Percentiles rank a stretch among this genome's conserved stretches.
Conservation (phyloP, 1,140 invertebrate genomes). For the Pteromalus puparum region DNA sequence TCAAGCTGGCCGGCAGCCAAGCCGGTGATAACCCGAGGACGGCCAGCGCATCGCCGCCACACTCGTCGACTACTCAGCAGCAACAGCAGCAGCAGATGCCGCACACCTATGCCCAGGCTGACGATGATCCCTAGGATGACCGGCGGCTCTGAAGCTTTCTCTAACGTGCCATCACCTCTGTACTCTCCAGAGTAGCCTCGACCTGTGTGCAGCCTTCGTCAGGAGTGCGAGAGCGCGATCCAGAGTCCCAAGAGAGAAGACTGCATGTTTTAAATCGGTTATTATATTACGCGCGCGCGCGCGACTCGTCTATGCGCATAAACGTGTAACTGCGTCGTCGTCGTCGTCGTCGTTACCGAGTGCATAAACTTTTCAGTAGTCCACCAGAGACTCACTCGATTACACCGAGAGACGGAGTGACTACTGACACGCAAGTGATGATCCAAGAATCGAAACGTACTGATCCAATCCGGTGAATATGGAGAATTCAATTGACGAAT, state of each 20-base stretch:
- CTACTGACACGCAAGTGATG: conserved; percentile 4
- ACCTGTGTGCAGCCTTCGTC: neutral
- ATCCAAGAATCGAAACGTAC: conserved; percentile 39
- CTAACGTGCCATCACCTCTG: neutral
- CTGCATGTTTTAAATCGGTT: conserved; percentile 44
- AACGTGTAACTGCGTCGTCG: neutral
- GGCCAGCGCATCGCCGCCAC: neutral
- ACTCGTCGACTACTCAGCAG: neutral
- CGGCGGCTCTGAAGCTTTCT: neutral
- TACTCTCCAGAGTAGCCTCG: neutral
- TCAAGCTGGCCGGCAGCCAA: neutral
- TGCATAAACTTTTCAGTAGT: neutral
- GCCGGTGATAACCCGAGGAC: neutral
- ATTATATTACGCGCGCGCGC: neutral
- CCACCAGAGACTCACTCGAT: neutral
- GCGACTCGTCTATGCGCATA: neutral
- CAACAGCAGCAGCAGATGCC: neutral
- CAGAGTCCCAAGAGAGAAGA: conserved; percentile 43
- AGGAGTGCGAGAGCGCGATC: neutral
- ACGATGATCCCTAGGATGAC: conserved; percentile 30
- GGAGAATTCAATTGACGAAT: conserved; percentile 23
- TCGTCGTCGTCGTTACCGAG: neutral
- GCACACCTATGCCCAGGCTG: conserved; percentile 28
- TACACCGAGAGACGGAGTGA: neutral
- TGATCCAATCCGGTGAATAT: conserved; percentile 42